Base-by-base conservation (phyloP, 1,140 invertebrate species). In the Orius laevigatus region DNA sequence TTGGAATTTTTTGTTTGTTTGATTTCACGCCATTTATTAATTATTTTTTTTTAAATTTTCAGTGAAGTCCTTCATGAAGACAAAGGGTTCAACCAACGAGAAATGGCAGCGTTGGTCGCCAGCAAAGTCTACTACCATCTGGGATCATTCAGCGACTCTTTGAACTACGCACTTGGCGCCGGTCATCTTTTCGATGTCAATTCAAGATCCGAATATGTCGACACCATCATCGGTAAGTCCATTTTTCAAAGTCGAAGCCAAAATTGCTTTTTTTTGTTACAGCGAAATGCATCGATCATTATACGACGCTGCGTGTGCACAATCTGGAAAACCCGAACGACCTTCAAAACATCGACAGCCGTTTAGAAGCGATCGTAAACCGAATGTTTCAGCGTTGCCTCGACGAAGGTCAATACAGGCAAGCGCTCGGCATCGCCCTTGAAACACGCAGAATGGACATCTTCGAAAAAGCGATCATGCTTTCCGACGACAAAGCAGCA, bases 121-220 rank as follows among this genome's bases (percentile, higher is more conserved):
- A 97, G 93, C 55, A 98, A 98, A 70, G 91, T 98, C 4, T 98
- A 97, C 61, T 97, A 96, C 67, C 92, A 98, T 66, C 70, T 98
- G 43, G 92, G 92, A 20, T 87, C 88, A 4, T 97, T 93, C 69
- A 86, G 94, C 63, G 90, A 97, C 67, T 92, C 93, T 0, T 62
- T 98, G 48, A 88, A 84, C 25, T 95, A 91, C 70, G 91, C 94
- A 32, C 69, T 97, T 10, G 85, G 89, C 45, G 89, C 94, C 59
- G 89, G 89, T 41, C 76, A 86, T 58, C 68, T 95, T 1, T 96
- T 98, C 66, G 87, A 97, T 69, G 86, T 97, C 0, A 92, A 90
- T 63, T 79, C 83, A 35, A 74, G 83, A 42, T 84, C 83, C 52
- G 91, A 96, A 70, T 98, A 96, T 72, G 91, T 96, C 2, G 88